Evolutionary conservation across 2,888 invertebrate species (phyloP).

Genomic region (Yponomeuta malinellus): DNA sequence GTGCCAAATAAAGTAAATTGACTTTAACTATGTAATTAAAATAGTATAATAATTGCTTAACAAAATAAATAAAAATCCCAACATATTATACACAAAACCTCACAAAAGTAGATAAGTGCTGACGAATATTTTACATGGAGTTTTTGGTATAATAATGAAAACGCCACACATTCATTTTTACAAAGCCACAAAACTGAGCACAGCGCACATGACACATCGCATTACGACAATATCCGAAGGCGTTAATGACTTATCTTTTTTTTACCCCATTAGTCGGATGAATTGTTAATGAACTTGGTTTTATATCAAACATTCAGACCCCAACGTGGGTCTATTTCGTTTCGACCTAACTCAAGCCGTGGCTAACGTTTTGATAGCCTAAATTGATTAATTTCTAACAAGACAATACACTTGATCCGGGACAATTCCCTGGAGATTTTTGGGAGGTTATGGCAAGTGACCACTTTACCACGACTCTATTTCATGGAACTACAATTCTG

Average conservation of each 20-base stretch:
- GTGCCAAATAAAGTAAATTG: no score
- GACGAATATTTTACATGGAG: no score
- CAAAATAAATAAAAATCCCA: no score
- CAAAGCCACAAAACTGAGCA: background rate
- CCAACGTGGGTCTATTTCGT: background rate
- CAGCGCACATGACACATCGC: background rate
- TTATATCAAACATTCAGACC: background rate
- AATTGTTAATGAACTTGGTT: conserved; percentile 21
- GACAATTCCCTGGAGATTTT: background rate
- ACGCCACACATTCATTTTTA: background rate
- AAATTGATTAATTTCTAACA: background rate
- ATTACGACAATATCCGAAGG: conserved; percentile 9
- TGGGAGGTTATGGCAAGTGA: no score
- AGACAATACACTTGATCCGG: background rate
- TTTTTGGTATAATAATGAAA: background rate
- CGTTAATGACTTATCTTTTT: conserved; percentile 47
- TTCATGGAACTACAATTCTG: no score
- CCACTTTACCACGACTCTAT: no score
- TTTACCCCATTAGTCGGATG: conserved; percentile 50
- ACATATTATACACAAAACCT: no score
- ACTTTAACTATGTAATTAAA: no score
- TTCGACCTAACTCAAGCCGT: background rate
- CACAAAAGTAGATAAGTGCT: no score
- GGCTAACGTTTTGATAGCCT: background rate
- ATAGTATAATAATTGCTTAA: no score